These are phyloP conservation scores for Steromphala cineraria DNA, from an alignment of 2,888 invertebrate genomes.

Conservation along the genomic window DNA sequence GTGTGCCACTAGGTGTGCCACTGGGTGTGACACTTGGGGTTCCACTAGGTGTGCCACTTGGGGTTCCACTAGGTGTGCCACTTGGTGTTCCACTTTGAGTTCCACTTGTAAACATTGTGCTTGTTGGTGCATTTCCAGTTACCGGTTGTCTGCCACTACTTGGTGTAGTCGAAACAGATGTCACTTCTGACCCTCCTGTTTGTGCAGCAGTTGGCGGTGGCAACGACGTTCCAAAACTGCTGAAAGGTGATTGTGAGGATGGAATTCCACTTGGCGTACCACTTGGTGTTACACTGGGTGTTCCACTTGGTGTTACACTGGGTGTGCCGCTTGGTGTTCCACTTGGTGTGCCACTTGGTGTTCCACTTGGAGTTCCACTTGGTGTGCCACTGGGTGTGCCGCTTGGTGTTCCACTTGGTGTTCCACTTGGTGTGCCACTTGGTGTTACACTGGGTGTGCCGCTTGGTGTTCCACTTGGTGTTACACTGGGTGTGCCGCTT, in stretches of 20 bases:
- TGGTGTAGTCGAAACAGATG: too few species aligned
- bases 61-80: not conserved
- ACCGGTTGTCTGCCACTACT: too few species aligned
- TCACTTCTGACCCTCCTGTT: too few species aligned
- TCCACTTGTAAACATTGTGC: too few species aligned
- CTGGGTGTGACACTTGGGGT: not conserved
- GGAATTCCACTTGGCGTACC: not conserved
- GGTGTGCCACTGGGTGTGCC: not conserved
- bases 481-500: not conserved
- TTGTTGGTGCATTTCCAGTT: too few species aligned
- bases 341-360: too few species aligned
- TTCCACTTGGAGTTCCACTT: not conserved
- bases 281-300: not conserved
- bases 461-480: not conserved
- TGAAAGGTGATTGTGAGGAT: too few species aligned
- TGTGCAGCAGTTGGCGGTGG: too few species aligned
- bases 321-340: not conserved
- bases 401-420: not conserved
- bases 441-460: not conserved
- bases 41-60: not conserved
- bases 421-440: not conserved
- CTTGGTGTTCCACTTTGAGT: not conserved
- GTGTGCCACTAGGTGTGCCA: not conserved
- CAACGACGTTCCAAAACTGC: too few species aligned
- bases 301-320: not conserved